phyloP scores from a whole-genome alignment of 2,113 vertebrate genomes.

The Scomber japonicus region DNA sequence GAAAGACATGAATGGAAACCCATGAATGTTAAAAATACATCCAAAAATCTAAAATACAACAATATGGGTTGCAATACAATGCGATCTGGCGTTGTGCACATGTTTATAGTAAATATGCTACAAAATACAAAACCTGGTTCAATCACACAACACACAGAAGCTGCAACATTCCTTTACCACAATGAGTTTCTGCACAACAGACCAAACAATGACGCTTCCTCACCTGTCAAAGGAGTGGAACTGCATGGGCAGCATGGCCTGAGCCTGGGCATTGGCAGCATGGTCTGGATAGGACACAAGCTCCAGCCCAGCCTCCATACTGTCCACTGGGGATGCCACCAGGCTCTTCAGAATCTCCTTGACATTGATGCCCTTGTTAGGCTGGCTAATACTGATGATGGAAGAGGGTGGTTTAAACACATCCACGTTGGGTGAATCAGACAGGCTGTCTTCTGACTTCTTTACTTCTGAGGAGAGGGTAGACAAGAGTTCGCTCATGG shows the following conservation, averaged over 20 bases:
- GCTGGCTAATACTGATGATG: constrained; percentile 91
- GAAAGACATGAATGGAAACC: not conserved
- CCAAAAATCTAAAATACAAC: not conserved
- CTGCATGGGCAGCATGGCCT: constrained; percentile 93
- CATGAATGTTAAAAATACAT: not conserved
- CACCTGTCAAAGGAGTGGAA: constrained; percentile 99
- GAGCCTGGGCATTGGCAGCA: constrained; percentile 89
- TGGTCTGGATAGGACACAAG: constrained; percentile 91
- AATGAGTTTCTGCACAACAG: not conserved
- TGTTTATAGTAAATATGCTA: not conserved
- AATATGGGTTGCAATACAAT: not conserved
- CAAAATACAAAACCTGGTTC: too few species aligned
- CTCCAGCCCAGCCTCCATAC: constrained; percentile 90
- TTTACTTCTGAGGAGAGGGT: constrained; percentile 92
- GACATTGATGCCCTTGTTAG: constrained; percentile 94
- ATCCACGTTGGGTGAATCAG: constrained; percentile 84
- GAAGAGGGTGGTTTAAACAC: constrained; percentile 88
- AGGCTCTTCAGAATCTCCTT: constrained; percentile 97
- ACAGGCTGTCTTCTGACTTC: constrained; percentile 90
- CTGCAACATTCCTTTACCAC: not conserved
- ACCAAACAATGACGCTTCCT: constrained; percentile 18
- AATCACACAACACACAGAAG: too few species aligned
- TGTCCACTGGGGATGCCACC: constrained; percentile 92
- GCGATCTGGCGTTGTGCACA: not conserved
- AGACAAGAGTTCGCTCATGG: constrained; percentile 90